Evolutionary conservation across 1,140 invertebrate species (phyloP).

Genomic region (Colletes gigas): DNA sequence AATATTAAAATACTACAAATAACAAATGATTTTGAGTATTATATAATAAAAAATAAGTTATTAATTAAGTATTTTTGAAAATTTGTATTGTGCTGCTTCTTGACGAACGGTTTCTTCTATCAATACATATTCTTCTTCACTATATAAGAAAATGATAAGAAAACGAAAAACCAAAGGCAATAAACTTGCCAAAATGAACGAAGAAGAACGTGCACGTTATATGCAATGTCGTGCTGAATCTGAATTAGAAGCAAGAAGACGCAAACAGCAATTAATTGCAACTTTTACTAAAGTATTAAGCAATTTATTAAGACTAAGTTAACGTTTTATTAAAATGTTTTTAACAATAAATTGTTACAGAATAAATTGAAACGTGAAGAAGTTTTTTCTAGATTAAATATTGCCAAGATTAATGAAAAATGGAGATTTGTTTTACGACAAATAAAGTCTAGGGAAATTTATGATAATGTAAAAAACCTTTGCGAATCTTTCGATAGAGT

Average conservation of each 20-base stretch:
- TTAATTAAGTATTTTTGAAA: not conserved
- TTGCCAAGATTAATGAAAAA: constrained; percentile 91
- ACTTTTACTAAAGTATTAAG: constrained; percentile 87
- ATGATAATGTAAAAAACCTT: constrained; percentile 85
- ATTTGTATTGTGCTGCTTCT: not conserved
- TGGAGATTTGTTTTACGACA: constrained; percentile 89
- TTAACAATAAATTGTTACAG: constrained; percentile 75
- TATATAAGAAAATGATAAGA: constrained; percentile 49
- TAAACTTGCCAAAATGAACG: constrained; percentile 88
- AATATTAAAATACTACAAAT: too few relatives aligned
- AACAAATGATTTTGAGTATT: not conserved
- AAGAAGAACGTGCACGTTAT: constrained; percentile 89
- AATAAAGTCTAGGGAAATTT: constrained; percentile 88
- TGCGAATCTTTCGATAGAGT: constrained; percentile 83
- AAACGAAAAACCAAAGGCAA: constrained; percentile 48
- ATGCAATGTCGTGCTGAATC: constrained; percentile 89
- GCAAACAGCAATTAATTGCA: constrained; percentile 89
- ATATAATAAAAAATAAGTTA: not conserved
- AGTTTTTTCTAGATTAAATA: constrained; percentile 88
- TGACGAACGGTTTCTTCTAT: too few relatives aligned
- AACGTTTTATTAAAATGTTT: constrained; percentile 2
- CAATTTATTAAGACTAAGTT: constrained; percentile 11
- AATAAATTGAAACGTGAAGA: constrained; percentile 91
- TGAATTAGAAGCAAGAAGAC: constrained; percentile 88
- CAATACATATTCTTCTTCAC: too few relatives aligned